Evolutionary conservation across 2,797 vertebrate genomes (phyloP).

Genomic region (Micrastur ruficollis): DNA sequence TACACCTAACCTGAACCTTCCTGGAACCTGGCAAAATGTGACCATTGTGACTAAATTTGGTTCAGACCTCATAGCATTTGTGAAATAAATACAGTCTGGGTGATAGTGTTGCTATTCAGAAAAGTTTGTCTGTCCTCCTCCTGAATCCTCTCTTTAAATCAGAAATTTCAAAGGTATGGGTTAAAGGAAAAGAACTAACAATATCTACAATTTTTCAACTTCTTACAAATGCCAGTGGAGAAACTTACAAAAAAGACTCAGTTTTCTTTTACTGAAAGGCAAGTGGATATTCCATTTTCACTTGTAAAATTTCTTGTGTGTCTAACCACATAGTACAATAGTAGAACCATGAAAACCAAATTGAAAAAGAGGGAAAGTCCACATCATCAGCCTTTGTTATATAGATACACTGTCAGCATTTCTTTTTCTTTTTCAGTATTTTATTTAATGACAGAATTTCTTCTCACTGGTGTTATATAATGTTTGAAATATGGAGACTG

Average conservation of each 20-base stretch:
- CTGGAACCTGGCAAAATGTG: not conserved
- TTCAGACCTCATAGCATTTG: not conserved
- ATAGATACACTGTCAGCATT: not conserved
- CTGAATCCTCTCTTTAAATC: not conserved
- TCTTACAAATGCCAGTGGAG: not conserved
- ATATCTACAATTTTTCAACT: not conserved
- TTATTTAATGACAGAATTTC: conserved; percentile 36
- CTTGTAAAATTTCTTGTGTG: not conserved
- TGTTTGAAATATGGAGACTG: conserved; percentile 45
- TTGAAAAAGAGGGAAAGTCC: not conserved
- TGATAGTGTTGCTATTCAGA: not conserved
- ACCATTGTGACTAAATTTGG: not conserved
- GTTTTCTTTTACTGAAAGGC: not conserved
- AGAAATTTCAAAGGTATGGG: not conserved
- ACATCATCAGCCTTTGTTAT: not conserved
- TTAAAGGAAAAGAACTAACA: not conserved
- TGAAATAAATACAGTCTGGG: not conserved
- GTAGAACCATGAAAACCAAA: conserved; percentile 3
- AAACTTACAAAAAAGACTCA: not conserved
- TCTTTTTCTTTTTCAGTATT: conserved; percentile 35
- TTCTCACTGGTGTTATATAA: conserved; percentile 32
- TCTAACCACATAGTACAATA: not conserved
- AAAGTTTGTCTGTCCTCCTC: not conserved
- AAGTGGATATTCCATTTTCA: not conserved
- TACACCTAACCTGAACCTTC: not conserved